Evolutionary conservation across 2,888 invertebrate genomes (phyloP).

Genomic region (Spicauda simplicius): DNA sequence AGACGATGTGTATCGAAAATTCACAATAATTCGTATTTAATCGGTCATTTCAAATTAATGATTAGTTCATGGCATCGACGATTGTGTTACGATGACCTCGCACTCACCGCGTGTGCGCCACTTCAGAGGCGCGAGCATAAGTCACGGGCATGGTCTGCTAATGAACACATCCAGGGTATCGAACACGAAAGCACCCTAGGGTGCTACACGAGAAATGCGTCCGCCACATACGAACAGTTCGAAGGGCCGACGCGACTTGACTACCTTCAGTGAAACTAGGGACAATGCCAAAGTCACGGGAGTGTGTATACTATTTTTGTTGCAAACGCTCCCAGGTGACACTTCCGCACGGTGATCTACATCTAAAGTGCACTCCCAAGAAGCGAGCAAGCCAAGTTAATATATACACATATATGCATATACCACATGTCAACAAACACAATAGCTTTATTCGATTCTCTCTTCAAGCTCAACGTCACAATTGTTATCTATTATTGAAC

Average conservation of each 20-base stretch:
- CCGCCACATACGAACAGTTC: conserved; percentile 39
- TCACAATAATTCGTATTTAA: background rate
- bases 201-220: conserved; percentile 30
- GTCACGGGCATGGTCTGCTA: conserved; percentile 58
- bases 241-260: conserved; percentile 40
- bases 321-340: conserved; percentile 46
- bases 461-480: conserved; percentile 5
- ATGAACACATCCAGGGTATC: background rate
- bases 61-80: conserved; percentile 1
- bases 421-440: conserved; percentile 23
- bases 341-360: conserved; percentile 45
- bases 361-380: conserved; percentile 37
- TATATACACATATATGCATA: conserved; percentile 14
- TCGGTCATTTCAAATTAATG: background rate
- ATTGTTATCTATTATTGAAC: conserved; percentile 6
- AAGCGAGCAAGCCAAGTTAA: conserved; percentile 38
- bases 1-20: background rate
- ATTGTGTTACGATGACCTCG: conserved; percentile 28
- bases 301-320: conserved; percentile 53
- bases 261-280: conserved; percentile 36
- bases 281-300: conserved; percentile 62
- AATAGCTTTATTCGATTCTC: conserved; percentile 8
- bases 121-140: conserved; percentile 61
- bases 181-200: conserved; percentile 28
- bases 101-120: conserved; percentile 59